Base-by-base conservation (phyloP, 2,888 invertebrate genomes). In the Bellardia bayeri region DNA sequence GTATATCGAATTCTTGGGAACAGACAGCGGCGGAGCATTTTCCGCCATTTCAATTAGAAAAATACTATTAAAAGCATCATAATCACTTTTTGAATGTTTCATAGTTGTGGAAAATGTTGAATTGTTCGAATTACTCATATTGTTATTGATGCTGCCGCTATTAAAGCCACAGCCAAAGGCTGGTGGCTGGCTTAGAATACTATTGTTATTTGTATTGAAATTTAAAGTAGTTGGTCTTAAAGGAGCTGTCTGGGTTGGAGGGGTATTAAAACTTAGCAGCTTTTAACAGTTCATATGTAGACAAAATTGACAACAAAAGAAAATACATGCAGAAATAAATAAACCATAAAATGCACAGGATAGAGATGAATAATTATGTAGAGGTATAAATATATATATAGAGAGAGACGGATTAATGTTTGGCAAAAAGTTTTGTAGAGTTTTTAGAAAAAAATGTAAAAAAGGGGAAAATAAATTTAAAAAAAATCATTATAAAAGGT, bases 151-250 rank as follows among this genome's bases (percentile, higher is more conserved):
- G 37, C 8, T 51, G 4, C 42, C 13, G 7, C 16, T 56, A 51
- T 56, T 30, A 49, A 63, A 51, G 14, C 1, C 51, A 66, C 66
- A 30, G n/a, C 61, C 63, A 13, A 75, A 68, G 4, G 51, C 40
- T 37, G 89, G 90, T 37, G 45, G 51, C 89, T 90, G 64, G 16
- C 64, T 71, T 13, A 11, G 56, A 64, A 37, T 30, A 69, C 66
- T 71, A 72, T 72, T 89, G 14, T 51, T 68, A 45, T 63, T 64
- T 66, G 33, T 75, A 76, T 82, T 87, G 9, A 91, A 85, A 78
- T 90, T 90, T 78, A 92, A 89, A 82, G 90, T 90, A 66, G 90
- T 90, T 56, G 92, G 92, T 86, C 91, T 91, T 79, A 89, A 23
- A 63, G 84, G 74, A 63, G 42, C 76, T 16, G 63, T 33, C 54